Base-by-base conservation (phyloP, 2,797 vertebrate genomes). In the Urophycis tenuis region DNA sequence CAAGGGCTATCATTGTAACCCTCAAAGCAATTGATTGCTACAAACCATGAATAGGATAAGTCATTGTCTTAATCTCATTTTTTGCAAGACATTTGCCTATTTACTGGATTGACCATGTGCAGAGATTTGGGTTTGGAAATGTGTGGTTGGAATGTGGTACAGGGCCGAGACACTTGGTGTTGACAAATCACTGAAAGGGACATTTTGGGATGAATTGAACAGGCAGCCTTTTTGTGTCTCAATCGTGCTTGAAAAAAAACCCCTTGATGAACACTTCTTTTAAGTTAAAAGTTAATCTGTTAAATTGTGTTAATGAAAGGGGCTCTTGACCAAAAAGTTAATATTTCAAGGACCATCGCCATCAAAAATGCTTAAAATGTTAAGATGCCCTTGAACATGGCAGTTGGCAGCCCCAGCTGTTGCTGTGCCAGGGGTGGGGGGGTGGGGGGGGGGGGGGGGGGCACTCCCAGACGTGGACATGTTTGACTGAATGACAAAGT, bases 41-140 rank as follows among this genome's bases (percentile, higher is more conserved):
- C 32, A 73, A 73, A 32, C 15, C 15, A 67, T 79, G 74, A 45
- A 19, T 33, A 73, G 32, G n/a, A 72, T 34, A 35, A 33, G 39
- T 41, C 39, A 41, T 41, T 41, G 39, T 41, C 39, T 41, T 41
- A 41, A 41, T 41, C 12, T 41, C 39, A 41, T 41, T 41, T 41
- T 39, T 41, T 41, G 39, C 4, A 4, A 41, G 14, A 41, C 39
- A 15, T 41, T 41, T 12, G 11, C 14, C 15, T 41, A 15, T 15
- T 41, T 41, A 41, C 39, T 41, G 39, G 39, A 41, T 14, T 89
- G 88, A 83, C 80, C 89, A 88, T 87, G 85, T 81, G 82, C 87
- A 89, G 82, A 89, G 91, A 93, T 92, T 79, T 86, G 81, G 86
- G 79, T 90, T 88, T 84, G 30, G 85, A 92, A 81, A 81, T 76